A percentile compares a stretch with the other conserved stretches of the same genome.
Conservation (phyloP, 1,140 invertebrate species). For the Drosophila saltans region DNA sequence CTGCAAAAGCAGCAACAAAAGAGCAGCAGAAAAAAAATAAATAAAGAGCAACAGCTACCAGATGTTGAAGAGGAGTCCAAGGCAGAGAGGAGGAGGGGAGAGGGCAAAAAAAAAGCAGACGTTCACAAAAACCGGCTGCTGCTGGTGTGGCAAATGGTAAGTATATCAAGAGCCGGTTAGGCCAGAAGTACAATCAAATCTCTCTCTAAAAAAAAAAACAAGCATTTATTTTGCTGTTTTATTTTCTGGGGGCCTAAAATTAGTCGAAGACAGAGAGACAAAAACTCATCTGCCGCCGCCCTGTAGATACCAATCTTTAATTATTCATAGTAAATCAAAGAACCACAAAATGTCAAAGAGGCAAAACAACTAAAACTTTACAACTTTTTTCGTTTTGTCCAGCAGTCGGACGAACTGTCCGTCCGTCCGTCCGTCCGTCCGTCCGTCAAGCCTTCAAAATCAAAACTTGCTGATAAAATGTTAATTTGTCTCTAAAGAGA, state of each 20-base stretch:
- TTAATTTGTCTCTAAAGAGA: slow-evolving; percentile 34
- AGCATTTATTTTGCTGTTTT: slow-evolving; percentile 2
- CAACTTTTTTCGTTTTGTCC: slow-evolving; percentile 28
- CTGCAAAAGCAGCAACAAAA: slow-evolving; percentile 17
- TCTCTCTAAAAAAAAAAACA: background rate
- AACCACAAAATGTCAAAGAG: slow-evolving; percentile 62
- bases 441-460: slow-evolving; percentile 26
- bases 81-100: background rate
- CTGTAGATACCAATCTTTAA: slow-evolving; percentile 68
- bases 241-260: slow-evolving; percentile 32
- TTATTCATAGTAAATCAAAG: slow-evolving; percentile 74
- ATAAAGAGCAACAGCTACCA: slow-evolving; percentile 20
- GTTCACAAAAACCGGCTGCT: slow-evolving; percentile 57
- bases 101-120: background rate
- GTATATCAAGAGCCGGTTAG: slow-evolving; percentile 58
- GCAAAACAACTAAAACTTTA: slow-evolving; percentile 32
- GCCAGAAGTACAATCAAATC: slow-evolving; percentile 48
- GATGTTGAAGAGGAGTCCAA: slow-evolving; percentile 20
- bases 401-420: too few species aligned
- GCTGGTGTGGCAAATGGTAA: slow-evolving; percentile 29
- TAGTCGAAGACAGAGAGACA: slow-evolving; percentile 35
- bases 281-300: slow-evolving; percentile 47
- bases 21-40: background rate
- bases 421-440: too few species aligned
- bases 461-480: slow-evolving; percentile 46